phyloP scores from a whole-genome alignment of 2,797 vertebrate genomes.

The Enteromius radiatus region DNA sequence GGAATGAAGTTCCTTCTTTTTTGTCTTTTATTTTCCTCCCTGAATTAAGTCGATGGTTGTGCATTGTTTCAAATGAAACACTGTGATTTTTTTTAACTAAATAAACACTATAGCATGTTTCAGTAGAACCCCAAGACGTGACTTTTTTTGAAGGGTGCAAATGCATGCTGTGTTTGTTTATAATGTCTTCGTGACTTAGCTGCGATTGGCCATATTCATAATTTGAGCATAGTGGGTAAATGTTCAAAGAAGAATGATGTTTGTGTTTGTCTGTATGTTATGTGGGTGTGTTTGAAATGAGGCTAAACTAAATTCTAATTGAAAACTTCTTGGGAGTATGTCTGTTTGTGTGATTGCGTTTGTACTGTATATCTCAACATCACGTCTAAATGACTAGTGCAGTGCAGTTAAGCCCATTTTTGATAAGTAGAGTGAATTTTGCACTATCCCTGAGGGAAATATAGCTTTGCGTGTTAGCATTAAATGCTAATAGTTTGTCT shows the following conservation, averaged over 20 bases:
- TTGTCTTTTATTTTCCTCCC: constrained; percentile 38
- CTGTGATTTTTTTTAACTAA: constrained; percentile 72
- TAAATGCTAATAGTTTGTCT: constrained; percentile 4
- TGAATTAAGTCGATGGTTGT: constrained; percentile 20
- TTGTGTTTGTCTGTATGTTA: constrained; percentile 29
- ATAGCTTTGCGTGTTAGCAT: not conserved
- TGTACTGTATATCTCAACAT: constrained; percentile 1
- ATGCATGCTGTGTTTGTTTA: constrained; percentile 39
- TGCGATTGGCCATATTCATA: not conserved
- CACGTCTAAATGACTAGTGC: not conserved
- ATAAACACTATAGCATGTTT: constrained; percentile 73
- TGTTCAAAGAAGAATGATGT: constrained; percentile 16
- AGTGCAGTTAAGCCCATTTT: not conserved
- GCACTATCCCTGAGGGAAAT: not conserved
- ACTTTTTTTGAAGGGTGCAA: constrained; percentile 62
- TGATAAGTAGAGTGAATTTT: not conserved
- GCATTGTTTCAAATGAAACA: constrained; percentile 54
- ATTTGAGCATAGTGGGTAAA: not conserved
- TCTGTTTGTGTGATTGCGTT: not conserved
- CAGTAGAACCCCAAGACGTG: constrained; percentile 71
- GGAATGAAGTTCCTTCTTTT: constrained; percentile 13
- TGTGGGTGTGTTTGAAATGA: constrained; percentile 3
- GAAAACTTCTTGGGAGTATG: not conserved
- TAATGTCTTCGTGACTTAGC: constrained; percentile 2
- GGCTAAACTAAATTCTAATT: constrained; percentile 4